Conservation (phyloP, 1,140 invertebrate species). For the Helicoverpa zea region DNA sequence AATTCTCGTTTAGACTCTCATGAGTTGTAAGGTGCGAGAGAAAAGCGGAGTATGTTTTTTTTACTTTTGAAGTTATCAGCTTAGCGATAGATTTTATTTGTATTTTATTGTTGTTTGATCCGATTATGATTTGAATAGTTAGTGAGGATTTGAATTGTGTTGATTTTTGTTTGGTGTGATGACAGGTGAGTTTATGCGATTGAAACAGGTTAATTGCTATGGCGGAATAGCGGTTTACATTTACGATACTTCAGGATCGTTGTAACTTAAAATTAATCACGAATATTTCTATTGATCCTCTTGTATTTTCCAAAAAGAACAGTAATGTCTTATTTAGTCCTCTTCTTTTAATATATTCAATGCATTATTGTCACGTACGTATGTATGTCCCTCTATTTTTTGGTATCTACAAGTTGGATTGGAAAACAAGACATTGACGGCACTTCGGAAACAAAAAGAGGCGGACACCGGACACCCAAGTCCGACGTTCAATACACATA, state of each 20-base stretch:
- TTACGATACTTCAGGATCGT: too few species aligned
- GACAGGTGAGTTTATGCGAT: neutral
- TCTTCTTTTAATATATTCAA: too few species aligned
- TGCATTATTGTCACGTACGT: too few species aligned
- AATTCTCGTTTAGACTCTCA: constrained; percentile 53
- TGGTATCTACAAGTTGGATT: neutral
- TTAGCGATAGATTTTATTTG: neutral
- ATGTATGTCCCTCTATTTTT: neutral
- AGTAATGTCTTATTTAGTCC: too few species aligned
- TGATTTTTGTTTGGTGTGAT: neutral
- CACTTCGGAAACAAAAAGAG: neutral
- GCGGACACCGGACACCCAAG: constrained; percentile 7
- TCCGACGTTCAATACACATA: neutral
- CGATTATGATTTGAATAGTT: constrained; percentile 35
- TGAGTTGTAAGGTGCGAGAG: constrained; percentile 42
- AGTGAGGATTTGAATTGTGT: neutral
- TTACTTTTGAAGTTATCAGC: neutral
- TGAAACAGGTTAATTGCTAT: too few species aligned
- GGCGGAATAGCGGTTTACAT: too few species aligned
- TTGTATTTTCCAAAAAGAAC: too few species aligned
- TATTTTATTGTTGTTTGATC: constrained; percentile 10
- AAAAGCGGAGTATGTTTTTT: neutral
- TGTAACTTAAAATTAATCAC: too few species aligned
- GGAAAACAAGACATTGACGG: constrained; percentile 4
- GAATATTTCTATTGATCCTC: too few species aligned